Evolutionary conservation across 1,140 invertebrate species (phyloP), one percentile per base, ranked within the genome.

Genomic region (Orchestia grillus): DNA sequence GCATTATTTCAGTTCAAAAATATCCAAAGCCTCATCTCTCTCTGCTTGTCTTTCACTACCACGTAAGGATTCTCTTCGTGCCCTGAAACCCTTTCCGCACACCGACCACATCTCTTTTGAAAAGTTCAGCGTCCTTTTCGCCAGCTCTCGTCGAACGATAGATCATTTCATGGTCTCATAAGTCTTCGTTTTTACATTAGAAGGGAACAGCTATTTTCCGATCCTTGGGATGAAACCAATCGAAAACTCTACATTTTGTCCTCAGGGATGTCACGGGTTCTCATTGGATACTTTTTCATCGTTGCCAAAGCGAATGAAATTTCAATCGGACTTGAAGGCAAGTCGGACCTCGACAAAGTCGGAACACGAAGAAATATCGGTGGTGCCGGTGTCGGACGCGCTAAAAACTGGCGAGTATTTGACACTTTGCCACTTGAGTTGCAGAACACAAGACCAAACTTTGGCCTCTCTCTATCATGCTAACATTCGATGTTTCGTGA

Each of bases 221-320:
- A 1, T 77, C 28, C 62, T 77, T 77, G 62, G 28, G 62, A 77
- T 77, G 41, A 90, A 90, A 90, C n/a, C 88, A 90, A 90, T 90
- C 88, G 42, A 90, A 77, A 90, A 90, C 36, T 44, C 41, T 15
- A 41, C 4, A 44, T 45, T 94, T 94, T 94, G 44, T 94, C 43
- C 44, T 19, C 43, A 94, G 43, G 36, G 44, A 94, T 44, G 44
- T 44, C 92, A 94, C 40, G 44, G 45, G 92, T 47, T 40, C 92
- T 94, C 44, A 45, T 94, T 19, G 41, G 43, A 45, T 44, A 44
- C 44, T 94, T 94, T 94, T 94, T 94, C 62, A n/a, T 44, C 36
- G 92, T 40, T 94, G 92, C 44, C 43, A 40, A 45, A 47, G 92
- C 43, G 44, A 94, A 94, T 94, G 92, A 94, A 94, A 94, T 94